These are phyloP conservation scores for Ips nitidus DNA, from an alignment of 1,140 invertebrate species.

Conservation along the genomic window DNA sequence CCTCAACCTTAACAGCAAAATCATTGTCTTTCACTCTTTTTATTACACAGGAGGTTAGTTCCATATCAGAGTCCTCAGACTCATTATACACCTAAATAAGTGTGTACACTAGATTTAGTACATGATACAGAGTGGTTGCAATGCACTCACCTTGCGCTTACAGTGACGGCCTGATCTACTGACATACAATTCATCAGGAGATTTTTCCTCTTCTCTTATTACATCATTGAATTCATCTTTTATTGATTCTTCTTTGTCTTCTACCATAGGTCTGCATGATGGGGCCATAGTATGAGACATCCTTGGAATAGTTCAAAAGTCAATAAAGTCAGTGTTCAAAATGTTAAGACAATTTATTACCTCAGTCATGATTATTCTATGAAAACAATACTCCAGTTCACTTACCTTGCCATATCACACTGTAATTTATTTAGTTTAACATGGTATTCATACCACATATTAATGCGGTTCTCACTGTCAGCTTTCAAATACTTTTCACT, in stretches of 20 bases:
- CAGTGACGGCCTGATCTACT: slow-evolving; percentile 22
- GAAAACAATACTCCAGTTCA: too few species aligned
- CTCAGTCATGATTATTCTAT: too few species aligned
- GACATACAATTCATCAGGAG: slow-evolving; percentile 3
- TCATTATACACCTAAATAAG: slow-evolving; percentile 3
- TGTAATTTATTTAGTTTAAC: not conserved
- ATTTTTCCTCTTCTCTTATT: slow-evolving; percentile 9
- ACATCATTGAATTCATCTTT: slow-evolving; percentile 7
- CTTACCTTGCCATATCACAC: too few species aligned
- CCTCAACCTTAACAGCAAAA: too few species aligned
- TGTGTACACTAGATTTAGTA: not conserved
- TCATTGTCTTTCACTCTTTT: too few species aligned
- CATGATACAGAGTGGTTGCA: not conserved
- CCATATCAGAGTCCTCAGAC: not conserved
- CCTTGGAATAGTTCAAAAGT: slow-evolving; percentile 9
- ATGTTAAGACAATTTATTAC: too few species aligned
- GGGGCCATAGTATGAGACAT: slow-evolving; percentile 20
- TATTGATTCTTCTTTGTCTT: not conserved
- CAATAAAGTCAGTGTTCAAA: too few species aligned
- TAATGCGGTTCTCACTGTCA: slow-evolving; percentile 7
- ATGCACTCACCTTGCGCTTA: slow-evolving; percentile 18
- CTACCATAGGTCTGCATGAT: slow-evolving; percentile 5
- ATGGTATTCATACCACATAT: slow-evolving; percentile 21
- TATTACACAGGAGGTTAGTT: too few species aligned
- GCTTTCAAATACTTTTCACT: slow-evolving; percentile 21